A percentile compares a stretch with the other conserved stretches of the same genome.
Conservation (phyloP, 2,888 invertebrate genomes). For the Dryadula phaetusa region DNA sequence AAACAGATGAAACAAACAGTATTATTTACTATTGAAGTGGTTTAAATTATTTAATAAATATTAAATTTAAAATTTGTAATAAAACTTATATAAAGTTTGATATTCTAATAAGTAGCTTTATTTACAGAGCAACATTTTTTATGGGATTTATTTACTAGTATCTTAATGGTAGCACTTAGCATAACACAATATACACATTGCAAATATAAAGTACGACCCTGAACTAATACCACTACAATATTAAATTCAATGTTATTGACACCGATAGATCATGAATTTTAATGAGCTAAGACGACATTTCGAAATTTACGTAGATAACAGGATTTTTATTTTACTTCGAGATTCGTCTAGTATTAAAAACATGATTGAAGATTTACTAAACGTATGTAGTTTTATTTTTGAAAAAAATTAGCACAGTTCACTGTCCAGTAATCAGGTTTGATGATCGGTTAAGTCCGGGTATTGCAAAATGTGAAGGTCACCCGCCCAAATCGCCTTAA, state of each 20-base stretch:
- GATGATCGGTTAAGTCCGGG: conserved; percentile 81
- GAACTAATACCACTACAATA: conserved; percentile 43
- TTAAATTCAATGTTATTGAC: conserved; percentile 47
- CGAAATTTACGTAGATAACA: conserved; percentile 36
- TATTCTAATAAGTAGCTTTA: background rate
- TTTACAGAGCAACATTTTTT: background rate
- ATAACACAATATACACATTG: conserved; percentile 5
- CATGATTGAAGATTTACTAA: background rate
- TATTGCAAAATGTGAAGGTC: conserved; percentile 83
- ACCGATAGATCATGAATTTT: conserved; percentile 44
- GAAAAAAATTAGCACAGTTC: conserved; percentile 25
- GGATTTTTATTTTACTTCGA: conserved; percentile 12
- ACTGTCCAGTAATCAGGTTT: conserved; percentile 46
- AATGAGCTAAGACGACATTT: conserved; percentile 35
- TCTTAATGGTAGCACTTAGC: background rate
- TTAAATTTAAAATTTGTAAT: background rate
- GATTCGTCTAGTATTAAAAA: background rate
- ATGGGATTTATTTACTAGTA: background rate
- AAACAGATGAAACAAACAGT: background rate
- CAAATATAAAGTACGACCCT: conserved; percentile 39
- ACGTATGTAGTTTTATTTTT: conserved; percentile 24
- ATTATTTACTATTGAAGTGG: background rate
- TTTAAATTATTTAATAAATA: no score
- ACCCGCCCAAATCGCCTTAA: conserved; percentile 71
- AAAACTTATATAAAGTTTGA: background rate